Conservation (phyloP, 1,140 invertebrate species). For the Amyelois transitella region DNA sequence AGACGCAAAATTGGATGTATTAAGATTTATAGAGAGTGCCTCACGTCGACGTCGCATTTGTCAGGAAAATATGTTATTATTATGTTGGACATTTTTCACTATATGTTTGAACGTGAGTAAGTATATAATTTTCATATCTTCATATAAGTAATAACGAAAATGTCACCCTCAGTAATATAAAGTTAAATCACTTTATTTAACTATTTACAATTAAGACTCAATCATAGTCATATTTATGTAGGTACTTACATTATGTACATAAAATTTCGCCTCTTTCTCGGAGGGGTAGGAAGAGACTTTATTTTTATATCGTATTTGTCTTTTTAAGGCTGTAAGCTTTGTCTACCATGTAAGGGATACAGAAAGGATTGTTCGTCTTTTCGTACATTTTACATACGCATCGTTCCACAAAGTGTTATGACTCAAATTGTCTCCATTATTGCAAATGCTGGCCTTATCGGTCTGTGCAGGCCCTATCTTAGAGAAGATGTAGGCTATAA, state of each 20-base stretch:
- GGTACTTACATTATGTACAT: too few relatives aligned
- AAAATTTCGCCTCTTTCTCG: too few relatives aligned
- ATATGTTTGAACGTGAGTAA: neutral
- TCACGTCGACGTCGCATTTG: neutral
- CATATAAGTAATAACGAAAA: too few relatives aligned
- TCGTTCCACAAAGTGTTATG: constrained; percentile 32
- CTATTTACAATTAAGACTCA: too few relatives aligned
- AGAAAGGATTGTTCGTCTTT: too few relatives aligned
- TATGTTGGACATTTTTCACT: neutral
- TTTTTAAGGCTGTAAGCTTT: neutral
- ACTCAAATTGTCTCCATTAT: constrained; percentile 32
- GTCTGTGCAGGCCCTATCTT: constrained; percentile 6
- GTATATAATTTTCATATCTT: too few relatives aligned
- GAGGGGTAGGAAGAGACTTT: too few relatives aligned
- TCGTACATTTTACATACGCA: constrained; percentile 25
- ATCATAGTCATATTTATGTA: too few relatives aligned
- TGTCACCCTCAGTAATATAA: too few relatives aligned
- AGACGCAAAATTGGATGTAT: constrained; percentile 3
- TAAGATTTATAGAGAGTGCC: constrained; percentile 4
- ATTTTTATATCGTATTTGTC: too few relatives aligned
- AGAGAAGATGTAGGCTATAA: neutral
- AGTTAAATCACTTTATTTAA: too few relatives aligned
- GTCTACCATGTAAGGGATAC: neutral
- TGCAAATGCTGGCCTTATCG: too few relatives aligned
- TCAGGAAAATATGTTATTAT: constrained; percentile 2